Base-by-base conservation (phyloP, 2,797 vertebrate genomes). In the Neopelma chrysocephalum region DNA sequence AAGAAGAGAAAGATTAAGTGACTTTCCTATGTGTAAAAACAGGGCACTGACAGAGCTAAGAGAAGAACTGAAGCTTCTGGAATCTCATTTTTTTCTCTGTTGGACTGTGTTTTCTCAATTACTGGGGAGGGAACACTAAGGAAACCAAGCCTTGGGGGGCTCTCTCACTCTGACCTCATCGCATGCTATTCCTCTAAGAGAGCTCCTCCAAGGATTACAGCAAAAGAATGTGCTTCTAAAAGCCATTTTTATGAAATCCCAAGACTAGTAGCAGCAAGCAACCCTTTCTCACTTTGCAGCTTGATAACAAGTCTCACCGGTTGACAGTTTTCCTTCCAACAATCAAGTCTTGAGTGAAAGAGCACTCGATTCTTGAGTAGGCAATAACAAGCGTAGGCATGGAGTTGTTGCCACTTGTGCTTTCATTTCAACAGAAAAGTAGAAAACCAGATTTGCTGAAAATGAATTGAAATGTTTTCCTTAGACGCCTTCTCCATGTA, bases 311-410 rank as follows among this genome's bases (percentile, higher is more conserved):
- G 86, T 76, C 78, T 94, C 61, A 90, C 94, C 3, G 62, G 88
- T 66, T 95, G 95, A 95, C 94, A 95, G 95, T 96, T 97, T 95
- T 95, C 90, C 94, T 94, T 87, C 90, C 95, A 93, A 87, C 92
- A 91, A 86, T 96, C 93, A 85, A 92, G 75, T 40, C 93, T 95
- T 95, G 92, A 95, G 90, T 97, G 95, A 95, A 93, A 87, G 93
- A 95, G 81, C 88, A 91, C 93, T 97, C 72, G 88, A 92, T 96
- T 95, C 89, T 95, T 91, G 95, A 96, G 96, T 94, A 97, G 96
- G 93, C 94, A 96, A 90, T 94, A 97, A 96, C 94, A 97, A 93
- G 91, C n/a, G 75, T 96, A 90, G 95, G 93, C 92, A 91, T 95
- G 75, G 94, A 95, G 93, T 94, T 96, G 88, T 76, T 95, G 93